Evolutionary conservation across 1,140 invertebrate genomes (phyloP).

Genomic region (Hetaerina americana): DNA sequence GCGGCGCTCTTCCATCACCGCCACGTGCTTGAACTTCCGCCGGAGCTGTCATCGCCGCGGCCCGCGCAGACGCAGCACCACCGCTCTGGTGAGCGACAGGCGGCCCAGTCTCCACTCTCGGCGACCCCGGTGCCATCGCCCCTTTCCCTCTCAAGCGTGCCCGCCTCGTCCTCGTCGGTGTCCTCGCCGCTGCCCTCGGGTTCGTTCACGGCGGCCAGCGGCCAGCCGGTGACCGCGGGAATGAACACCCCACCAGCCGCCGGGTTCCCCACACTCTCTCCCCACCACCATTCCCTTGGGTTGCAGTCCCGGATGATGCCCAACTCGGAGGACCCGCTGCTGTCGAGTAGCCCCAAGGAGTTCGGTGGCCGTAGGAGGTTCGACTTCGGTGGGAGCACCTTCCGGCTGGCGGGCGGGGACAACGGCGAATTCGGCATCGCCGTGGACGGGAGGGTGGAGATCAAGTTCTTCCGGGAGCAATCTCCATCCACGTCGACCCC

Average conservation of each 20-base stretch:
- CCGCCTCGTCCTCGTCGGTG: constrained; percentile 24
- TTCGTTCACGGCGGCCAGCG: not conserved
- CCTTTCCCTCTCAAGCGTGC: constrained; percentile 32
- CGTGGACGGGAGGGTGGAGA: constrained; percentile 47
- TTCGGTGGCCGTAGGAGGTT: constrained; percentile 49
- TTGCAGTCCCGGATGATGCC: constrained; percentile 66
- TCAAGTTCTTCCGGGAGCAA: constrained; percentile 41
- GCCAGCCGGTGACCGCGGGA: constrained; percentile 23
- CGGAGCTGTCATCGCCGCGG: not conserved
- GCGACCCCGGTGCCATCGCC: constrained; percentile 46
- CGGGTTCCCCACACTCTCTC: constrained; percentile 26
- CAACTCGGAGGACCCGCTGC: constrained; percentile 66
- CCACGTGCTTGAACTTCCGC: not conserved
- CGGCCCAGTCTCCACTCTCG: constrained; percentile 42
- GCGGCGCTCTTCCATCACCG: constrained; percentile 1
- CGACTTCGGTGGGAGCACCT: constrained; percentile 40
- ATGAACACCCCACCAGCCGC: constrained; percentile 37
- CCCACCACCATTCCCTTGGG: constrained; percentile 26
- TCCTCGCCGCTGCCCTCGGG: constrained; percentile 2
- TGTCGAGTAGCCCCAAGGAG: constrained; percentile 68
- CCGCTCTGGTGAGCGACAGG: constrained; percentile 36
- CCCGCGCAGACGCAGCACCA: not conserved
- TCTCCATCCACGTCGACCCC: constrained; percentile 22
- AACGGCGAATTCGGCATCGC: constrained; percentile 43
- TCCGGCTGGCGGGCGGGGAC: constrained; percentile 36